Evolutionary conservation across 2,888 invertebrate genomes (phyloP), one percentile per base, ranked within the genome.

Genomic region (Diplazon laetatorius): DNA sequence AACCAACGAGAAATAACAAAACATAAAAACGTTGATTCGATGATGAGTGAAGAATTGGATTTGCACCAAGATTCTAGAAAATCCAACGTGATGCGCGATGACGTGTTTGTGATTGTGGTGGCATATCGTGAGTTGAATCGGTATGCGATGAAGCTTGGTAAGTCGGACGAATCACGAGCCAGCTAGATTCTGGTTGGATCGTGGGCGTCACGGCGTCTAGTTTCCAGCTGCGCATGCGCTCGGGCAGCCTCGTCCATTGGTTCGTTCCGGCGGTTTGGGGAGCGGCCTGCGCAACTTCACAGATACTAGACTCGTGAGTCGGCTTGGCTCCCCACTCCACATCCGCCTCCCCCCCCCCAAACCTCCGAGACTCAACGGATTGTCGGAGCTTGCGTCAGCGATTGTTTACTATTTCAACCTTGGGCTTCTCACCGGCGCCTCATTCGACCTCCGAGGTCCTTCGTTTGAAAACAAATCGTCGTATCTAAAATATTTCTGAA

Each of bases 141-240:
- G n/a, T 12, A n/a, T n/a, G n/a, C 14, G 14, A 9, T 10, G 57
- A 37, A 46, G 30, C n/a, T 22, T 12, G 50, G 50, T 59, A 50
- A 22, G 52, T 5, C 70, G 25, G 65, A n/a, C 79, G 72, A 79
- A 79, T 79, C 57, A 35, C 62, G 63, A 18, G 44, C 18, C 63
- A 71, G 81, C 74, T 71, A 76, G 71, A 70, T 63, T 74, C 59
- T 70, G 79, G 77, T 79, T 81, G 79, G 79, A 62, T 78, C 75
- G 79, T 72, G 81, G 81, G 81, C 81, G 81, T 79, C 66, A 72
- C 76, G 68, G 63, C 22, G 50, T 76, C 73, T 80, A 80, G 60
- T 25, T 42, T 18, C 8, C 48, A 52, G n/a, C 48, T 46, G 81
- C 81, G 81, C 81, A 81, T 59, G 62, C 81, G 79, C 75, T 18